These are phyloP conservation scores for Malthinus flaveolus DNA, from an alignment of 2,888 invertebrate species.

Conservation along the genomic window DNA sequence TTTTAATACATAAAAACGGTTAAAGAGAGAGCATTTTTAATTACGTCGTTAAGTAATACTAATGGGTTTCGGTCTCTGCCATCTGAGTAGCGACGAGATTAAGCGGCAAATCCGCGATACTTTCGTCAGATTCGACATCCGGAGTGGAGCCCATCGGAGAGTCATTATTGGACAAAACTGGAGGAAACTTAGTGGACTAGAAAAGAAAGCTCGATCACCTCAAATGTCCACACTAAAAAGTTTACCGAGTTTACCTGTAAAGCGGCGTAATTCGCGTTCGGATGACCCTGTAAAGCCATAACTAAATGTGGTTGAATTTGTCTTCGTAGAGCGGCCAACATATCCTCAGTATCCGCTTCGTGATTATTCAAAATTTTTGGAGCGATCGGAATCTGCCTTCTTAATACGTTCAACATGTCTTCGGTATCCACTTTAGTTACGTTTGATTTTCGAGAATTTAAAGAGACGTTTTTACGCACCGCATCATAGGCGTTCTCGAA, in stretches of 20 bases:
- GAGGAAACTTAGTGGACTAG: slow-evolving; percentile 39
- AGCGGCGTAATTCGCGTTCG: slow-evolving; percentile 48
- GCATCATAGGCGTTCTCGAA: slow-evolving; percentile 16
- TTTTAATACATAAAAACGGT: slow-evolving; percentile 19
- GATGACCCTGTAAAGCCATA: slow-evolving; percentile 65
- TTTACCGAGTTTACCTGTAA: slow-evolving; percentile 24
- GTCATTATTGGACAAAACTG: slow-evolving; percentile 46
- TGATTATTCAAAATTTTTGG: slow-evolving; percentile 21
- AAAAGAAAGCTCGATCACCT: neutral
- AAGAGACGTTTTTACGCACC: slow-evolving; percentile 10
- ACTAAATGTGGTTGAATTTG: slow-evolving; percentile 73
- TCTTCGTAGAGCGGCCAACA: slow-evolving; percentile 69
- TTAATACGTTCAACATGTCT: slow-evolving; percentile 54
- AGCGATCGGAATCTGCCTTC: slow-evolving; percentile 24
- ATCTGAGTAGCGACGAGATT: slow-evolving; percentile 73
- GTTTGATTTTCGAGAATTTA: slow-evolving; percentile 12
- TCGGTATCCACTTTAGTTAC: slow-evolving; percentile 47
- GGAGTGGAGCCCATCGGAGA: slow-evolving; percentile 46
- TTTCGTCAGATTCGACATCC: slow-evolving; percentile 55
- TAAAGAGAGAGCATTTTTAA: slow-evolving; percentile 21
- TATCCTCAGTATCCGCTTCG: slow-evolving; percentile 59
- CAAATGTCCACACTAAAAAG: neutral
- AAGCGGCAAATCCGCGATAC: slow-evolving; percentile 65
- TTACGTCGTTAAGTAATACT: slow-evolving; percentile 30
- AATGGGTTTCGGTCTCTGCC: slow-evolving; percentile 60